Evolutionary conservation across 2,888 invertebrate genomes (phyloP).

Genomic region (Ceriagrion tenellum): DNA sequence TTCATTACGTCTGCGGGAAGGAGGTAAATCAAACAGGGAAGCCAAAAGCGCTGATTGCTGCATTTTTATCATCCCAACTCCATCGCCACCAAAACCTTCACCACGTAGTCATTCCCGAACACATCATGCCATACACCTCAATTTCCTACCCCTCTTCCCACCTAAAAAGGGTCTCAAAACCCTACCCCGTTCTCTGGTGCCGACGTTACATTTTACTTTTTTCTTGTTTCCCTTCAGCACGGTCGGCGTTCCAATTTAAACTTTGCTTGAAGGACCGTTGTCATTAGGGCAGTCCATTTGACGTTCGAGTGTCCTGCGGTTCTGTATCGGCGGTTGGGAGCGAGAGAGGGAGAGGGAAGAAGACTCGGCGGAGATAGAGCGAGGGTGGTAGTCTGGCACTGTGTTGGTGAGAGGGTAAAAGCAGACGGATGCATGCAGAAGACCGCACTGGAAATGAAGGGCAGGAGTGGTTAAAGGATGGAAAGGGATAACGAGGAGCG

Average conservation of each 20-base stretch:
- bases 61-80: neutral
- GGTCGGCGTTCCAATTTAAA: neutral
- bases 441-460: neutral
- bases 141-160: neutral
- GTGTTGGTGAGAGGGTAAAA: neutral
- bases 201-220: neutral
- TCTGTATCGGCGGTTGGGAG: neutral
- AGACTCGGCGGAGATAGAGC: neutral
- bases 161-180: neutral
- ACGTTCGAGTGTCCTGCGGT: constrained; percentile 11
- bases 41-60: neutral
- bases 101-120: neutral
- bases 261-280: constrained; percentile 10
- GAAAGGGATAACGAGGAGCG: neutral
- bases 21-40: neutral
- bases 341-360: neutral
- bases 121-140: neutral
- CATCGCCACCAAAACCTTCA: too few relatives aligned
- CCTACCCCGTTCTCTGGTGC: neutral
- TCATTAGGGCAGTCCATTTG: constrained; percentile 18
- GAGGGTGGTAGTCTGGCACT: too few relatives aligned
- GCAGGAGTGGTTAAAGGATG: neutral
- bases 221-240: neutral
- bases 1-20: neutral
- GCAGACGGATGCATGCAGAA: neutral